phyloP scores from a whole-genome alignment of 2,888 invertebrate species.

The Pandemis heparana region DNA sequence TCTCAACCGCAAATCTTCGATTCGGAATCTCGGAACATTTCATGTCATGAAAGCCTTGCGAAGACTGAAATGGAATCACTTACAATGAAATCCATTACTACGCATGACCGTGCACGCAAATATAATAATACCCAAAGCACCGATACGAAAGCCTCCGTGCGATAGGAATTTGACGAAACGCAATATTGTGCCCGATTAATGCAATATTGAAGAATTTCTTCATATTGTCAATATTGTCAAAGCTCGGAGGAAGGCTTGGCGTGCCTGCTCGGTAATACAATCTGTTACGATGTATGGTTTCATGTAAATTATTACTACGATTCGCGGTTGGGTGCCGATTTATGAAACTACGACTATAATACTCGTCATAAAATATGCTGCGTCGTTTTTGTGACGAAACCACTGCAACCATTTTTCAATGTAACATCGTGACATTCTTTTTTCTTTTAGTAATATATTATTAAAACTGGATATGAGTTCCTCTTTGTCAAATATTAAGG shows the following conservation, averaged over 20 bases:
- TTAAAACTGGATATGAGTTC: no score
- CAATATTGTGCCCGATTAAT: slow-evolving; percentile 35
- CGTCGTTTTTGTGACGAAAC: not conserved
- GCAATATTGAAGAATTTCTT: slow-evolving; percentile 22
- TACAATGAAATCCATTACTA: slow-evolving; percentile 24
- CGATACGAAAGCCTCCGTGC: slow-evolving; percentile 25
- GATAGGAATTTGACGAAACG: slow-evolving; percentile 29
- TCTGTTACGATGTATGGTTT: slow-evolving; percentile 11
- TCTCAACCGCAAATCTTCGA: not conserved
- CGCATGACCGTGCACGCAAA: slow-evolving; percentile 31
- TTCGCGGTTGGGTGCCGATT: not conserved
- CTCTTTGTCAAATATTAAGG: no score
- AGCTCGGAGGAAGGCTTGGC: slow-evolving; percentile 9
- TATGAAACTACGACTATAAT: not conserved
- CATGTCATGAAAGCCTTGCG: not conserved
- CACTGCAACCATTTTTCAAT: not conserved
- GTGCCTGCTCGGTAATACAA: slow-evolving; percentile 18
- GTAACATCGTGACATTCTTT: not conserved
- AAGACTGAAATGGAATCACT: slow-evolving; percentile 10
- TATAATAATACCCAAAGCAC: slow-evolving; percentile 34
- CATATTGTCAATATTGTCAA: slow-evolving; percentile 2
- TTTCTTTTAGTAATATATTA: not conserved
- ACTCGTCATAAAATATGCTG: not conserved
- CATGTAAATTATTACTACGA: slow-evolving; percentile 4
- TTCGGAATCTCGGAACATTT: not conserved